These are phyloP conservation scores for Octopus bimaculoides DNA, from an alignment of 1,140 invertebrate species.

Conservation along the genomic window DNA sequence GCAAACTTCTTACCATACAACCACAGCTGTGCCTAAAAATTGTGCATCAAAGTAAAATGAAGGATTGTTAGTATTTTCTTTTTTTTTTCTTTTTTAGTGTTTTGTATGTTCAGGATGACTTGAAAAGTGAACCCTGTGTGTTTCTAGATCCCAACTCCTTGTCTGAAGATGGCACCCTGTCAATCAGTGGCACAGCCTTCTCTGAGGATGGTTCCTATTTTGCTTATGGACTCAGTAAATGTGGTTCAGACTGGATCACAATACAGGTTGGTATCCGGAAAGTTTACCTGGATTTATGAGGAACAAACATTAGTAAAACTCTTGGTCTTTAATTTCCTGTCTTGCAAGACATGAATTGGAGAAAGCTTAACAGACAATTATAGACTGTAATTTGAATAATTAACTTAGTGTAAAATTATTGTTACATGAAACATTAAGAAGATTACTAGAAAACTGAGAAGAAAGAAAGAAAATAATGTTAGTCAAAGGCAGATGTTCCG, in stretches of 20 bases:
- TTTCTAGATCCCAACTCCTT: conserved; percentile 94
- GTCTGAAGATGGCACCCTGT: conserved; percentile 90
- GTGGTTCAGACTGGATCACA: conserved; percentile 93
- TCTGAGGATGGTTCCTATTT: conserved; percentile 87
- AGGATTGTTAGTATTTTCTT: neutral
- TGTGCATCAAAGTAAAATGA: too few species aligned
- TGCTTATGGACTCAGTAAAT: conserved; percentile 87
- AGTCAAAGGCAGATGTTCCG: too few species aligned
- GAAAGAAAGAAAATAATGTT: too few species aligned
- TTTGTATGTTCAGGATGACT: conserved; percentile 82
- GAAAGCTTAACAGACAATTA: neutral
- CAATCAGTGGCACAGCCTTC: conserved; percentile 76
- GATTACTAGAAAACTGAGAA: too few species aligned
- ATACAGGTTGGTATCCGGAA: conserved; percentile 62
- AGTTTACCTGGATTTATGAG: neutral
- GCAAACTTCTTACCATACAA: too few species aligned
- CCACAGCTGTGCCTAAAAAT: too few species aligned
- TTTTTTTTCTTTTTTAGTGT: conserved; percentile 67
- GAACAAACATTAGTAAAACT: neutral
- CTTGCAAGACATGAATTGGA: neutral
- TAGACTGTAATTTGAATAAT: neutral
- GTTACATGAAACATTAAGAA: too few species aligned
- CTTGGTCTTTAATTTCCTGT: neutral
- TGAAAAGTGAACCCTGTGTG: conserved; percentile 77
- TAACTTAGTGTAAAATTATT: too few species aligned